Conservation (phyloP, 2,797 vertebrate species). For the Amblyopsis hoosieri region DNA sequence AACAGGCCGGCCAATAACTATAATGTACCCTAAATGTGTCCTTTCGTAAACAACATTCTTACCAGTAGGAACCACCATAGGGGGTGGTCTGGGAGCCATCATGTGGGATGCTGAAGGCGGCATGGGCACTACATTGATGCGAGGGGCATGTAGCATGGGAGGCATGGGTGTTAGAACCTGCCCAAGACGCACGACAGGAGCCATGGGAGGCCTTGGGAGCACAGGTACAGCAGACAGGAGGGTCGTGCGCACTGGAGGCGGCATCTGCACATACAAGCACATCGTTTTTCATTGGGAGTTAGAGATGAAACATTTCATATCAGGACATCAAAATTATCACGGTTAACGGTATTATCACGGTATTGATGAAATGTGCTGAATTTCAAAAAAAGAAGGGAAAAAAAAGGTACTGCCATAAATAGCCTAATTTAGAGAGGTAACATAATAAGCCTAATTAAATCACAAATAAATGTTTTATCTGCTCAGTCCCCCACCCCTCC, state of each 20-base stretch:
- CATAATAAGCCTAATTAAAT: no score
- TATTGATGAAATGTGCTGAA: no score
- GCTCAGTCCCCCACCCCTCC: no score
- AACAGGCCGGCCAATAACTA: not conserved
- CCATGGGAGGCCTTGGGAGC: conserved; percentile 88
- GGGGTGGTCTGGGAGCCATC: conserved; percentile 92
- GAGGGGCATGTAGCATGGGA: conserved; percentile 89
- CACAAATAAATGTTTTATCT: no score
- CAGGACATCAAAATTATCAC: no score
- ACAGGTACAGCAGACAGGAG: conserved; percentile 93
- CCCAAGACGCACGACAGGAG: conserved; percentile 89
- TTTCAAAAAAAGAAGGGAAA: no score
- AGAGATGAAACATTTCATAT: no score
- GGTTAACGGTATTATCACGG: no score
- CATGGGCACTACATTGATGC: conserved; percentile 97
- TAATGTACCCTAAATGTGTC: no score
- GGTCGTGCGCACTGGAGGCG: conserved; percentile 88
- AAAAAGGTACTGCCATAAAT: no score
- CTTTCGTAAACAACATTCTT: conserved; percentile 39
- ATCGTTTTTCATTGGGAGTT: not conserved
- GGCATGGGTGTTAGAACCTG: conserved; percentile 92
- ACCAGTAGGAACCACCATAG: conserved; percentile 96
- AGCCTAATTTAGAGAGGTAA: no score
- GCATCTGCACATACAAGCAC: conserved; percentile 75
- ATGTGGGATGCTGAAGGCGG: conserved; percentile 87